A percentile compares a stretch with the other conserved stretches of the same genome.
phyloP scores from a whole-genome alignment of 2,113 vertebrate genomes.

The Anser cygnoides region DNA sequence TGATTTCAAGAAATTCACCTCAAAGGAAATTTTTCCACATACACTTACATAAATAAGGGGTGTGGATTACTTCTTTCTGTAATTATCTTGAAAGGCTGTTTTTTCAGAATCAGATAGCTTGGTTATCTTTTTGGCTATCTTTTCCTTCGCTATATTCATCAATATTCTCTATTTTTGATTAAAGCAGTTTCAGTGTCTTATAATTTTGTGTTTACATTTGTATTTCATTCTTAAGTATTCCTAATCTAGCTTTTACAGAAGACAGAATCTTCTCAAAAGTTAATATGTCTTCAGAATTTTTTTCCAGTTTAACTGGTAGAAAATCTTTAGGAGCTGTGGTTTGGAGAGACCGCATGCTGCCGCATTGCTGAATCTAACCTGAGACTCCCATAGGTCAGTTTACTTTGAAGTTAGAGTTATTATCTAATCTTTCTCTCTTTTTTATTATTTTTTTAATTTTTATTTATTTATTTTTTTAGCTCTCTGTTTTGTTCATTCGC shows the following conservation, averaged over 20 bases:
- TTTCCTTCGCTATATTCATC: not conserved
- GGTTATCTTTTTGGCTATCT: not conserved
- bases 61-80: not conserved
- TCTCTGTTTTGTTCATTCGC: not conserved
- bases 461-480: not conserved
- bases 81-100: not conserved
- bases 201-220: not conserved
- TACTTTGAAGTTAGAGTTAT: not conserved
- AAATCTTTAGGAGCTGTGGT: not conserved
- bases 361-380: not conserved
- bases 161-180: not conserved
- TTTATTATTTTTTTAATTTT: too few relatives aligned
- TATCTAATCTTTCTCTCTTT: not conserved
- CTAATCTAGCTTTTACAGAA: not conserved
- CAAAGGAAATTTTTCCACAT: not conserved
- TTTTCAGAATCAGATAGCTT: not conserved
- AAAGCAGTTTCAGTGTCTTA: not conserved
- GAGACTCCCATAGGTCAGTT: not conserved
- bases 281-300: not conserved
- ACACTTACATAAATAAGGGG: not conserved
- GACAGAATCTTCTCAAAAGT: not conserved
- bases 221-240: not conserved
- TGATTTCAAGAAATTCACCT: not conserved
- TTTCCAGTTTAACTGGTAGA: not conserved
- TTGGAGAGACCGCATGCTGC: not conserved